These are phyloP conservation scores for Tauraco hartlaubi DNA, from an alignment of 2,797 vertebrate genomes.

Conservation along the genomic window DNA sequence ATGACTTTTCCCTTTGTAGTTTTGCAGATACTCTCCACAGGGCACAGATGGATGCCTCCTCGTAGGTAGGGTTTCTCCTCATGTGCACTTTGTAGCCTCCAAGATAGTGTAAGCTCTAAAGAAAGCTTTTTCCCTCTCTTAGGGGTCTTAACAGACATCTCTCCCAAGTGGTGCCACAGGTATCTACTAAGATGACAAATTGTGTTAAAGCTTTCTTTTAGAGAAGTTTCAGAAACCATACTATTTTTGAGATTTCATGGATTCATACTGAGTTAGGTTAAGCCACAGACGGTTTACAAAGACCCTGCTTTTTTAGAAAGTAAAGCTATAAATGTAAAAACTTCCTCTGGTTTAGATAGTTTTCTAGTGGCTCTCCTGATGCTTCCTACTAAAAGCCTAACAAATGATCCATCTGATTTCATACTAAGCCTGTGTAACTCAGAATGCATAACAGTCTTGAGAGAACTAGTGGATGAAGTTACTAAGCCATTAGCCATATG, in stretches of 20 bases:
- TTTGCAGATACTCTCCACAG: background rate
- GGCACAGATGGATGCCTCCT: background rate
- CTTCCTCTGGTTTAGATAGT: background rate
- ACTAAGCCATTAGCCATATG: too few relatives aligned
- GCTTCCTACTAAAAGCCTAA: background rate
- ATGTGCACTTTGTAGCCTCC: background rate
- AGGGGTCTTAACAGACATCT: background rate
- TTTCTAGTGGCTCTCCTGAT: background rate
- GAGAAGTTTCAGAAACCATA: background rate
- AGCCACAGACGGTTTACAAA: background rate
- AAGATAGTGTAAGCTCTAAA: background rate
- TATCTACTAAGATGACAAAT: background rate
- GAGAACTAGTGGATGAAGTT: too few relatives aligned
- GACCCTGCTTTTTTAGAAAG: background rate
- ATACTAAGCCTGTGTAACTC: background rate
- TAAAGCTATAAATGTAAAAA: background rate
- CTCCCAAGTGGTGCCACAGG: background rate
- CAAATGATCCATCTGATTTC: background rate
- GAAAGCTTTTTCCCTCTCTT: background rate
- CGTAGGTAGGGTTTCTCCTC: background rate
- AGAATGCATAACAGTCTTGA: too few relatives aligned
- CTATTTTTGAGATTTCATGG: background rate
- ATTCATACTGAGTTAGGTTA: background rate
- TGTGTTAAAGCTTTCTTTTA: background rate
- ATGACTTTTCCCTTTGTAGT: background rate